Percentiles rank a stretch among this genome's conserved stretches.
phyloP scores from a whole-genome alignment of 2,888 invertebrate genomes.

The Zeuzera pyrina region DNA sequence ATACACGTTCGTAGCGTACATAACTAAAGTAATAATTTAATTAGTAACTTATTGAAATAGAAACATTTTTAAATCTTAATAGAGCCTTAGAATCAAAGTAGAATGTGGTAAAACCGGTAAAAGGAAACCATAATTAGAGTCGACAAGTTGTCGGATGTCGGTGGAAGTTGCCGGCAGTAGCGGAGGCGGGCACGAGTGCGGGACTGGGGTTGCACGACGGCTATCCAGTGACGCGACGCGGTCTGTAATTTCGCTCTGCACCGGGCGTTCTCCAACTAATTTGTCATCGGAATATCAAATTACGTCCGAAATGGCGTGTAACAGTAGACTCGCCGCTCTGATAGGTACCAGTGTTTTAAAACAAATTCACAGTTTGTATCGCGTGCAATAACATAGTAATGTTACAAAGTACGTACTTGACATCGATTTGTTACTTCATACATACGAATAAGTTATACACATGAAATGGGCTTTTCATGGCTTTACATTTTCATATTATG shows the following conservation, averaged over 20 bases:
- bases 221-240: conserved; percentile 19
- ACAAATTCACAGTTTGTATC: conserved; percentile 50
- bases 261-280: conserved; percentile 54
- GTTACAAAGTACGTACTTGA: conserved; percentile 35
- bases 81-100: conserved; percentile 44
- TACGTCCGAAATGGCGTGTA: conserved; percentile 65
- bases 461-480: too few species aligned
- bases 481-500: too few species aligned
- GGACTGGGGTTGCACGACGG: conserved; percentile 14
- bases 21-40: too few species aligned
- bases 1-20: too few species aligned
- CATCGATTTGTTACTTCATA: conserved; percentile 54
- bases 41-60: too few species aligned
- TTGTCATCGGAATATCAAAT: conserved; percentile 71
- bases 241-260: conserved; percentile 59
- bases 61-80: too few species aligned
- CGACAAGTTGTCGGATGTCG: conserved; percentile 31
- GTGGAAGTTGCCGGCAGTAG: conserved; percentile 5
- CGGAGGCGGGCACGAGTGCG: conserved; percentile 3
- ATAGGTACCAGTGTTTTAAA: conserved; percentile 59
- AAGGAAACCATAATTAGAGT: conserved; percentile 54
- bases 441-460: too few species aligned
- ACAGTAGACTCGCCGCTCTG: conserved; percentile 47
- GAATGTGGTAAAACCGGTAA: conserved; percentile 36
- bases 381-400: conserved; percentile 47